These are phyloP conservation scores for Acrocephalus scirpaceus DNA, from an alignment of 2,797 vertebrate species.

Conservation along the genomic window DNA sequence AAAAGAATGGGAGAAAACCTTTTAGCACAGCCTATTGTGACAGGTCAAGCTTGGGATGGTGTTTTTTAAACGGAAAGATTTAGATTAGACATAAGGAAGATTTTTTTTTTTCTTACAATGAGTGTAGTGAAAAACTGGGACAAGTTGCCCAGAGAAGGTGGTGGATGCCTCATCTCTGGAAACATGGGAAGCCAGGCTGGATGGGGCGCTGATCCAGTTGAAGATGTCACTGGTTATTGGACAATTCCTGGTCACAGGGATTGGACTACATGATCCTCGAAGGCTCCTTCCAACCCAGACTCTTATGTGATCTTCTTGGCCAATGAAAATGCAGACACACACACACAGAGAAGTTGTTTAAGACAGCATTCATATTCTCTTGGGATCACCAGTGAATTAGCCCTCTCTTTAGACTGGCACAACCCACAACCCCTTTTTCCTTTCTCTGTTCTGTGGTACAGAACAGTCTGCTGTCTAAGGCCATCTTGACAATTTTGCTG, in stretches of 20 bases:
- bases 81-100: not conserved
- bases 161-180: not conserved
- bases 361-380: not conserved
- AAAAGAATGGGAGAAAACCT: not conserved
- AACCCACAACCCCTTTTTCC: not conserved
- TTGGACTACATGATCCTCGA: not conserved
- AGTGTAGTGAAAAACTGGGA: not conserved
- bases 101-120: too few species aligned
- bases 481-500: not conserved
- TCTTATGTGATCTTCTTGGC: not conserved
- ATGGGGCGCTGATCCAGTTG: not conserved
- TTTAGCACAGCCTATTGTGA: accelerated
- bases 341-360: not conserved
- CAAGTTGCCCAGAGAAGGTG: not conserved
- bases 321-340: not conserved
- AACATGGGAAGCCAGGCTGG: not conserved
- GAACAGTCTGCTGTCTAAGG: not conserved
- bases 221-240: not conserved
- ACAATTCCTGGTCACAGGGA: too few species aligned
- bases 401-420: not conserved
- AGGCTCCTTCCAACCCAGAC: not conserved
- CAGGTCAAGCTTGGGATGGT: not conserved
- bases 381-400: not conserved
- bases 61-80: not conserved
- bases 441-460: not conserved